phyloP scores from a whole-genome alignment of 2,888 invertebrate species.

The Argyresthia albistria region DNA sequence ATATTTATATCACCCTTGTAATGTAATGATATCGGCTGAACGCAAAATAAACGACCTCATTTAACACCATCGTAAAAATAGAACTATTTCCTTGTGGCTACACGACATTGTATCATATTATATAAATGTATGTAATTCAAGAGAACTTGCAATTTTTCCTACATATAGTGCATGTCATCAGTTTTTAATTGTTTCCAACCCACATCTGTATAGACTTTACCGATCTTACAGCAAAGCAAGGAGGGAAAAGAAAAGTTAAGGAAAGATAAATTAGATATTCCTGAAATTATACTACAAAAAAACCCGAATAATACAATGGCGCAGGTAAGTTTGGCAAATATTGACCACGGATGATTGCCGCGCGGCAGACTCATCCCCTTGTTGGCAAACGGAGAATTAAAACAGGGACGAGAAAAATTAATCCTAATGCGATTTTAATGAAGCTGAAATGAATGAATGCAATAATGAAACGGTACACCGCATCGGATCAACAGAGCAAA shows the following conservation, averaged over 20 bases:
- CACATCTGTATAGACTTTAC: too few species aligned
- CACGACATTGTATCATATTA: neutral
- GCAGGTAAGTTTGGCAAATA: constrained; percentile 63
- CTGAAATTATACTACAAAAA: constrained; percentile 10
- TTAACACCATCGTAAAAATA: neutral
- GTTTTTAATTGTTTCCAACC: neutral
- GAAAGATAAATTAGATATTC: neutral
- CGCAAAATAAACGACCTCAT: neutral
- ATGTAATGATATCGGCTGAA: constrained; percentile 20
- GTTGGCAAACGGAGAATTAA: constrained; percentile 66
- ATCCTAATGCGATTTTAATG: constrained; percentile 73
- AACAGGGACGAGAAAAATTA: constrained; percentile 70
- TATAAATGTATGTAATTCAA: neutral
- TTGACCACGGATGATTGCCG: constrained; percentile 67
- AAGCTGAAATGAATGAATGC: constrained; percentile 67
- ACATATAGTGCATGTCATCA: neutral
- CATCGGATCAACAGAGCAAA: constrained; percentile 7
- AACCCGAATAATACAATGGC: constrained; percentile 17
- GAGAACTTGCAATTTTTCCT: neutral
- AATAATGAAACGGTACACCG: constrained; percentile 65
- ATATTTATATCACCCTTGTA: constrained; percentile 27
- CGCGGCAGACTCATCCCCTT: constrained; percentile 50
- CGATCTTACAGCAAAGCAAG: too few species aligned
- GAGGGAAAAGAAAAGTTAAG: neutral
- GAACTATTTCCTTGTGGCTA: neutral